A percentile compares a stretch with the other conserved stretches of the same genome.
These are phyloP conservation scores for Marmota flaviventris DNA, from an alignment of 2,113 vertebrate species.

Conservation along the genomic window DNA sequence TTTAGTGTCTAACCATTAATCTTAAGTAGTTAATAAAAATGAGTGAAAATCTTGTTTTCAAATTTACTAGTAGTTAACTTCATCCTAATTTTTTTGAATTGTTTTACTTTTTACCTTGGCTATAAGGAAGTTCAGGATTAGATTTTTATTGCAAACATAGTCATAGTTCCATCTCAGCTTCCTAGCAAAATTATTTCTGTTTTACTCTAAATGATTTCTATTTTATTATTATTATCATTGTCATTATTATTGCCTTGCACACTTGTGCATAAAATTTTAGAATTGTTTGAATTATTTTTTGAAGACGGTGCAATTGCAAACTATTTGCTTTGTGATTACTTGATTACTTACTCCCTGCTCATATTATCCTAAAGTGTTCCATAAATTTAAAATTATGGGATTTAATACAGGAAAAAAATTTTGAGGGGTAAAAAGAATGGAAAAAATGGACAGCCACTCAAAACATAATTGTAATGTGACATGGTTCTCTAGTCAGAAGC, in stretches of 20 bases:
- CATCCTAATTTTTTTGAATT: not conserved
- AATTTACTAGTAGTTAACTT: not conserved
- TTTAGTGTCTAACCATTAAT: not conserved
- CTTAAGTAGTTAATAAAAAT: not conserved
- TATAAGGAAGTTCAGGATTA: not conserved
- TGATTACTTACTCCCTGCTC: not conserved
- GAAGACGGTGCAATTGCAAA: not conserved
- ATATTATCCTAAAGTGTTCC: not conserved
- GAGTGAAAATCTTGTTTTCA: conserved; percentile 32
- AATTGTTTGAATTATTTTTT: conserved; percentile 21
- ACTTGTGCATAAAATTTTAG: not conserved
- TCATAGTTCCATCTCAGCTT: not conserved
- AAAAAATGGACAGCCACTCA: not conserved
- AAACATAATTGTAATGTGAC: not conserved
- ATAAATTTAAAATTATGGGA: not conserved
- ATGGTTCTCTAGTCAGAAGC: not conserved
- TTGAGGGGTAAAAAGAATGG: not conserved
- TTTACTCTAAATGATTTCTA: not conserved
- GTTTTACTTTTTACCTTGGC: not conserved
- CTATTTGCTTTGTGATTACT: not conserved
- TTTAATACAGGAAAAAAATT: conserved; percentile 32
- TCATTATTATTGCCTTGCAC: not conserved
- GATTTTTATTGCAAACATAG: not conserved
- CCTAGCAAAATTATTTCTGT: not conserved
- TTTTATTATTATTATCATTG: too few relatives aligned